These are phyloP conservation scores for Spheniscus mendiculus DNA, from an alignment of 2,113 vertebrate species.

Conservation along the genomic window DNA sequence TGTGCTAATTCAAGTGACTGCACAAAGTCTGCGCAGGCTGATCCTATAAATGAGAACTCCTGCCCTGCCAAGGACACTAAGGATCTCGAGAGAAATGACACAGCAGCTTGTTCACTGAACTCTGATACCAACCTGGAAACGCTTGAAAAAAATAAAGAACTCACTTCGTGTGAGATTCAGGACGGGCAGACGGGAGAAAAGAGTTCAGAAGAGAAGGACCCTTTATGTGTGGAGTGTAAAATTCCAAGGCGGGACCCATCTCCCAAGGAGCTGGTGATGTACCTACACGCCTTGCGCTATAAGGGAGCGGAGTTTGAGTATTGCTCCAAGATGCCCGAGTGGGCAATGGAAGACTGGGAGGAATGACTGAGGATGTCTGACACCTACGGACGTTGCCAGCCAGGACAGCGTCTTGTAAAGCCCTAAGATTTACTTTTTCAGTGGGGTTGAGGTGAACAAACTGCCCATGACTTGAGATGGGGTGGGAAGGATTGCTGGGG, in stretches of 20 bases:
- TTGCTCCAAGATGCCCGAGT: constrained; percentile 85
- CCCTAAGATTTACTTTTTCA: background rate
- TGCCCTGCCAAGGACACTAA: background rate
- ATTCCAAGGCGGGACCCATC: constrained; percentile 83
- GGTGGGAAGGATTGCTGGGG: background rate
- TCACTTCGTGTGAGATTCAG: background rate
- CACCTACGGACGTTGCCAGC: accelerated
- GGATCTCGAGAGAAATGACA: accelerated
- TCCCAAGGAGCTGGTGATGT: constrained; percentile 93
- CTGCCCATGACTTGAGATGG: background rate
- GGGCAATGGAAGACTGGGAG: constrained; percentile 91
- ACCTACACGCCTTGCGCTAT: constrained; percentile 91
- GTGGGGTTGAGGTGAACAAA: background rate
- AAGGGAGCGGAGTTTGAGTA: constrained; percentile 94
- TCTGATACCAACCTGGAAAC: background rate
- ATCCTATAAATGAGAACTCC: background rate
- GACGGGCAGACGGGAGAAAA: accelerated
- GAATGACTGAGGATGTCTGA: constrained; percentile 29
- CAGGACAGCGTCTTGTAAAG: accelerated
- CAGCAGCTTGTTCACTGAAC: background rate
- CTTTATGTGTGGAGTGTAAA: constrained; percentile 88
- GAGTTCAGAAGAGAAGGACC: constrained; percentile 72
- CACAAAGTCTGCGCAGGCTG: background rate
- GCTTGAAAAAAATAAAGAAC: background rate
- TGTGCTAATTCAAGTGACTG: background rate